Evolutionary conservation across 2,888 invertebrate genomes (phyloP), one percentile per base, ranked within the genome.

Genomic region (Pinctada fucata): DNA sequence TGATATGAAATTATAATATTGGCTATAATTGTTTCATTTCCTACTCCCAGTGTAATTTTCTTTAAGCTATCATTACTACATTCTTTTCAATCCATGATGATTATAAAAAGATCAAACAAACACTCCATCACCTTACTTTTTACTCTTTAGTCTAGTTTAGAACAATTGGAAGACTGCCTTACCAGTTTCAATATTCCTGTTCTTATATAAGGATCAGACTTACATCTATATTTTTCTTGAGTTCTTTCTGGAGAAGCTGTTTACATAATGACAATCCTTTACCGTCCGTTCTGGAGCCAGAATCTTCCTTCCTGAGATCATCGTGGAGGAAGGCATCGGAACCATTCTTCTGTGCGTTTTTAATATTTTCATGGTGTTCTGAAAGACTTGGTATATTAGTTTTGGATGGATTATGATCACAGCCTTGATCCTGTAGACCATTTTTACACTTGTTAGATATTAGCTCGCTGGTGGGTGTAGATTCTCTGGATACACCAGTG

Each of bases 241-340:
- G 84, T 72, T 84, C 86, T 64, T 82, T 83, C 65, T 76, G 78
- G 13, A 86, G 75, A 13, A 86, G 69, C 69, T 84, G 83, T 76
- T 83, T 84, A 80, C 84, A 84, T 79, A 86, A 82, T 13, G 86
- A 84, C 48, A 81, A 70, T 65, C 80, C 81, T 16, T 68, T 66
- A 10, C 48, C 63, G 3, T 74, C 52, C 16, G n/a, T 48, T 8
- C 31, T 66, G 6, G 65, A 48, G 49, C 48, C 47, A 47, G 31
- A 5, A 47, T 68, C 68, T 45, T 16, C 47, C 31, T 31, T 31
- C 31, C 31, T 31, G 31, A 31, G 31, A 31, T 31, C 31, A 31
- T 31, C 31, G 31, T 31, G 31, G 31, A 31, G 31, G 31, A 31
- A 31, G 10, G 68, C 4, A 6, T 5, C 4, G 48, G 48, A 31